These are phyloP conservation scores for Tapera naevia DNA, from an alignment of 2,797 vertebrate species.

Conservation along the genomic window DNA sequence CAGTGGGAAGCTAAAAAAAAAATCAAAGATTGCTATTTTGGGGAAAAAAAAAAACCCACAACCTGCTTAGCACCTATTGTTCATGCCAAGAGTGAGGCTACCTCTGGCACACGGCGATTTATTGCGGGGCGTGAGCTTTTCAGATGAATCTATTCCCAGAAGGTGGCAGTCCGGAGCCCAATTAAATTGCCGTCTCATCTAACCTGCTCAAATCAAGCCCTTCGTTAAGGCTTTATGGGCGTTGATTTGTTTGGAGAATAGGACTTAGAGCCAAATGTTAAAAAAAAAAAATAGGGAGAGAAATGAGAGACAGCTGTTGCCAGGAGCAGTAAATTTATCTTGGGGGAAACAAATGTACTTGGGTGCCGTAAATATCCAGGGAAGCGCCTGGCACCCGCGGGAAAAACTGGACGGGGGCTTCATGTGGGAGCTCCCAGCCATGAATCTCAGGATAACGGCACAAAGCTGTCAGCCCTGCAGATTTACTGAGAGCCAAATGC, in stretches of 20 bases:
- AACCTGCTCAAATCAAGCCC: slow-evolving; percentile 43
- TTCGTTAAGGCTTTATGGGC: slow-evolving; percentile 15
- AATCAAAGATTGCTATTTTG: not conserved
- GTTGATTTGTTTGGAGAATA: slow-evolving; percentile 58
- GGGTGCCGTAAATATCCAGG: slow-evolving; percentile 63
- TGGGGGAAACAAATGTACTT: slow-evolving; percentile 66
- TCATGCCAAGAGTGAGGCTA: not conserved
- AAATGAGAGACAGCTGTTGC: slow-evolving; percentile 72
- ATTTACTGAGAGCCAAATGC: slow-evolving; percentile 47
- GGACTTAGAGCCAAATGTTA: slow-evolving; percentile 58
- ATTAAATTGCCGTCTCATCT: slow-evolving; percentile 45
- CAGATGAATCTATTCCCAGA: slow-evolving; percentile 40
- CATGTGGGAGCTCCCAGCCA: slow-evolving; percentile 42
- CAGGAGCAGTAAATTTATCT: slow-evolving; percentile 57
- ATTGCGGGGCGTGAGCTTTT: not conserved
- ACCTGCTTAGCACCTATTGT: slow-evolving; percentile 29
- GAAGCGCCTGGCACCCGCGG: slow-evolving; percentile 32
- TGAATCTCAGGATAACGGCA: slow-evolving; percentile 63
- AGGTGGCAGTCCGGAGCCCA: slow-evolving; percentile 71
- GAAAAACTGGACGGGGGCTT: slow-evolving; percentile 53
- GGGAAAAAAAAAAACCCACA: not conserved
- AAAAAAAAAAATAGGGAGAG: not conserved
- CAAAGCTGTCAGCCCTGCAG: slow-evolving; percentile 62
- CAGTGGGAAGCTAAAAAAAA: slow-evolving; percentile 38
- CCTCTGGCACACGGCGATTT: not conserved